A percentile compares a stretch with the other conserved stretches of the same genome.
These are phyloP conservation scores for Toxostoma redivivum DNA, from an alignment of 2,113 vertebrate species.

Conservation along the genomic window DNA sequence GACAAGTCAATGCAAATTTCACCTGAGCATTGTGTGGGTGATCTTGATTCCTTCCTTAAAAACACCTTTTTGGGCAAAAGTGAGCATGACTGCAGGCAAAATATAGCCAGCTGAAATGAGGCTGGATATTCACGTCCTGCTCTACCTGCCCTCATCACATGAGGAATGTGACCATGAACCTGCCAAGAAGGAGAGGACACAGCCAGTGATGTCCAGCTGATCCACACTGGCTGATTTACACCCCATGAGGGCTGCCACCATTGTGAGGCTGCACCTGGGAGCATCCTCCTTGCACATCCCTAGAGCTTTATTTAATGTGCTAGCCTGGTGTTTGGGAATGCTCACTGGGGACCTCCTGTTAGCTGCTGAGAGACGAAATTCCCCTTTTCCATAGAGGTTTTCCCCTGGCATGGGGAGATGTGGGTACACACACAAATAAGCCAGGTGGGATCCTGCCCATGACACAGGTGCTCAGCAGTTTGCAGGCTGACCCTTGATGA, in stretches of 20 bases:
- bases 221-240: fast-evolving
- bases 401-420: fast-evolving
- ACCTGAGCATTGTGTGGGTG: background rate
- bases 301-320: background rate
- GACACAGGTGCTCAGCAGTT: background rate
- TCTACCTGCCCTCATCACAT: background rate
- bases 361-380: background rate
- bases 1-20: background rate
- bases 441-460: background rate
- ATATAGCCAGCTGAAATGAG: background rate
- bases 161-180: background rate
- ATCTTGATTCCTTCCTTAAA: background rate
- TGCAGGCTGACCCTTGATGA: background rate
- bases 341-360: background rate
- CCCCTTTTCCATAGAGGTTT: background rate
- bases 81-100: background rate
- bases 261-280: fast-evolving
- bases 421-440: background rate
- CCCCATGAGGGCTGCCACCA: fast-evolving
- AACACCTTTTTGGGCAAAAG: background rate
- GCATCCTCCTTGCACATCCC: background rate
- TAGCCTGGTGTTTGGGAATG: background rate
- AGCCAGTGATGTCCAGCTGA: fast-evolving
- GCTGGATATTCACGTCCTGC: background rate
- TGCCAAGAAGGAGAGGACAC: background rate